A percentile compares a stretch with the other conserved stretches of the same genome.
Evolutionary conservation across 2,113 vertebrate species (phyloP).

Genomic region (Chinchilla lanigera): DNA sequence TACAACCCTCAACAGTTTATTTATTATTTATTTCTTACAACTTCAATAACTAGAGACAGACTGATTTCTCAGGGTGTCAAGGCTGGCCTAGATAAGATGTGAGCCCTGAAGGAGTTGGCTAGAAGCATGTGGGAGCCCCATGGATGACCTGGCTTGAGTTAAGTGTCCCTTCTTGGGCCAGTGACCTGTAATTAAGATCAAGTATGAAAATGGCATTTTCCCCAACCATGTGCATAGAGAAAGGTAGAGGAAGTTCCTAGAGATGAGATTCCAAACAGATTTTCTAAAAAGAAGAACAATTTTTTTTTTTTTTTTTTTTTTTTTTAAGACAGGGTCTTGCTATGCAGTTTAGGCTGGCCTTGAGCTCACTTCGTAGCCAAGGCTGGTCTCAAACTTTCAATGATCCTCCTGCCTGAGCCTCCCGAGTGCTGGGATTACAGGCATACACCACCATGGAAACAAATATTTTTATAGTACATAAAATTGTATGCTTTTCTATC

Average conservation of each 20-base stretch:
- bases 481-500: slow-evolving; percentile 38
- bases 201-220: slow-evolving; percentile 27
- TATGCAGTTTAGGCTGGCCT: no score
- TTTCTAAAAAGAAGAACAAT: neutral
- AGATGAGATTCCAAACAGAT: neutral
- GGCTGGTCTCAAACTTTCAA: no score
- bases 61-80: neutral
- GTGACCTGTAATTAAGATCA: neutral
- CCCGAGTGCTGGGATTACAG: no score
- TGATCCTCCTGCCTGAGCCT: no score
- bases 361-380: no score
- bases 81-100: neutral
- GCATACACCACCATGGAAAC: no score
- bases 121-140: neutral
- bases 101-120: neutral
- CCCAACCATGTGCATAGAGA: neutral
- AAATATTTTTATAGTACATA: neutral
- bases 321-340: no score
- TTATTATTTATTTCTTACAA: neutral
- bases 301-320: no score
- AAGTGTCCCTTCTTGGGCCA: neutral
- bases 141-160: neutral
- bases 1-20: neutral
- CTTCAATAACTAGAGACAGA: neutral
- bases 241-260: neutral